Percentiles rank a stretch among this genome's conserved stretches.
These are phyloP conservation scores for Ascidia mentula DNA, from an alignment of 23 tunicate genomes.

Conservation along the genomic window DNA sequence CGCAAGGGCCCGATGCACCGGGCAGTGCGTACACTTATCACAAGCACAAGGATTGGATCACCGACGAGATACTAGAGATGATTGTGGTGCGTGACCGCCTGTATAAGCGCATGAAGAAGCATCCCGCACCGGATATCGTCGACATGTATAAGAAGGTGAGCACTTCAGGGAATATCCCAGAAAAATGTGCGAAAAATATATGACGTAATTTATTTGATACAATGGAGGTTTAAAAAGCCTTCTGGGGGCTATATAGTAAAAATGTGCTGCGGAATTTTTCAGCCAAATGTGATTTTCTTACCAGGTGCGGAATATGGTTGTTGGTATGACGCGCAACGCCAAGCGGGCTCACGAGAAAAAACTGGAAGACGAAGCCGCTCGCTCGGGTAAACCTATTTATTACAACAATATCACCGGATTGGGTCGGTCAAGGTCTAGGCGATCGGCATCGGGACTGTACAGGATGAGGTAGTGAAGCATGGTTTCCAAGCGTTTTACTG, in stretches of 20 bases:
- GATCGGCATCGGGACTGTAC: neutral
- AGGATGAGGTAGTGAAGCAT: neutral
- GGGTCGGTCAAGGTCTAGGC: neutral
- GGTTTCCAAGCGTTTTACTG: neutral
- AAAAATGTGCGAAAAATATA: neutral
- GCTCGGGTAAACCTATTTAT: neutral
- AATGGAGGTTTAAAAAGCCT: neutral
- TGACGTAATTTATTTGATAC: neutral
- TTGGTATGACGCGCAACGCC: conserved; percentile 95
- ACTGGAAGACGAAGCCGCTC: conserved; percentile 46
- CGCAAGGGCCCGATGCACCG: neutral
- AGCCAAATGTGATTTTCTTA: too few relatives aligned
- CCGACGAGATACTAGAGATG: conserved; percentile 90
- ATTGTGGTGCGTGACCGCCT: conserved; percentile 86
- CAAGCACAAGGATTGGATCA: conserved; percentile 96
- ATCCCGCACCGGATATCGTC: conserved; percentile 84
- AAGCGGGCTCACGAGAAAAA: conserved; percentile 83
- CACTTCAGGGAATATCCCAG: neutral
- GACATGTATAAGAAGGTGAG: conserved; percentile 94
- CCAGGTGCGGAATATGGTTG: conserved; percentile 98
- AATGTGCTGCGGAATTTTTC: too few relatives aligned
- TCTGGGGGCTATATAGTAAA: too few relatives aligned
- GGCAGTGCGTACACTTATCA: conserved; percentile 23
- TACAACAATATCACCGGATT: neutral
- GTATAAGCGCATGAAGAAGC: conserved; percentile 88